Evolutionary conservation across 1,140 invertebrate species (phyloP), one percentile per base, ranked within the genome.

Genomic region (Callitettix versicolor): DNA sequence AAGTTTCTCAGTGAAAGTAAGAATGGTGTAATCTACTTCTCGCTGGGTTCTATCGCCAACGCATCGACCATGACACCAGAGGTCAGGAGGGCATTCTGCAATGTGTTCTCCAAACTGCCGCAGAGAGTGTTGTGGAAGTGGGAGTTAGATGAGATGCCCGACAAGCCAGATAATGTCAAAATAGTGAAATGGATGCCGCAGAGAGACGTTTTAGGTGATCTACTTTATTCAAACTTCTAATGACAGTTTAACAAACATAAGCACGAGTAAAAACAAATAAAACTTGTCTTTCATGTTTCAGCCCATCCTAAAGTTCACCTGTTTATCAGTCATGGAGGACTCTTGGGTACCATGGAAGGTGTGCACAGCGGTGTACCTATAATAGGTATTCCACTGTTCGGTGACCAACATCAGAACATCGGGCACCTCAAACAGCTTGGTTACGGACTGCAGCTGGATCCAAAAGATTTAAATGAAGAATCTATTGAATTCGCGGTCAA

Each of bases 281-380:
- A n/a, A n/a, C 47, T n/a, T n/a, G n/a, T n/a, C n/a, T n/a, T n/a
- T n/a, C n/a, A n/a, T n/a, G n/a, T n/a, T n/a, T n/a, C n/a, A 79
- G 84, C 76, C 33, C 82, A 86, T 69, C 71, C 73, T 1, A 85
- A 85, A 58, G 70, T 84, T 1, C 77, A 76, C 62, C 69, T 75
- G 0, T 85, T 88, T 58, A 79, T 88, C 26, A 83, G 82, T 0
- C 83, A 87, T 60, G 82, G 81, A 9, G 86, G 86, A n/a, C 65
- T 80, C 20, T 70, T 83, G 22, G 84, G 84, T 52, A 72, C 79
- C 9, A 77, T 80, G 57, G 86, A 88, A 68, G 78, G 83, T 2
- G 68, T 86, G 12, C 80, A 81, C 67, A 77, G 82, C 59, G 79
- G 78, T 62, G 77, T 82, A 7, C 85, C 85, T 1, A 71, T 86